Evolutionary conservation across 2,888 invertebrate species (phyloP), one percentile per base, ranked within the genome.

Genomic region (Apotomis turbidana): DNA sequence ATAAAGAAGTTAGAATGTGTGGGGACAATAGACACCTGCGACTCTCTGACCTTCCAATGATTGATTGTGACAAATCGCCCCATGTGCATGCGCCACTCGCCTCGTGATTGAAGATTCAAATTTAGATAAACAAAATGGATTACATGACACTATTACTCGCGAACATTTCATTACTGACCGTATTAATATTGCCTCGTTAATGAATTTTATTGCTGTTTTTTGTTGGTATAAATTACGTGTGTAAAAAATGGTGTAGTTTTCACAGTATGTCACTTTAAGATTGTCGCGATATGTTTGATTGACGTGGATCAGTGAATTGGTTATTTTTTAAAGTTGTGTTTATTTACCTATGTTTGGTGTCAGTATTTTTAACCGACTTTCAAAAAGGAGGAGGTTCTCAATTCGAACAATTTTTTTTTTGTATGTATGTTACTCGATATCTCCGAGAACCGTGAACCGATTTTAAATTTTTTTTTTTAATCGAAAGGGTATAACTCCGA

Each of bases 11-110:
- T 62, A 52, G 67, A 68, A 61, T 54, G 71, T 62, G 57, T 74
- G 74, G 77, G 74, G 79, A 79, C 78, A 81, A 80, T 78, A 75
- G 71, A 79, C 85, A 83, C 81, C 82, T 82, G 84, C 74, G 73
- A 75, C 76, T 75, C 75, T 63, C 77, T 84, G 88, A 84, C 87
- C 87, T 90, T 86, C 74, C 70, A 72, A 84, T 91, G 91, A 91
- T 90, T 85, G 90, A 91, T 91, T 83, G 85, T 84, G 90, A 90
- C 88, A 87, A 88, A 86, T 83, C 79, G 80, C 76, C 71, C 74
- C 79, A 80, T 77, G 80, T 78, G 81, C 79, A 74, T 74, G 73
- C 79, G 76, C 81, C 85, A 83, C 84, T 78, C 78, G 78, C 84
- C 81, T 79, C 78, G 75, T 74, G 77, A 81, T 80, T 77, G 79